Evolutionary conservation across 2,888 invertebrate species (phyloP), one percentile per base, ranked within the genome.

Genomic region (Lamproptera curius): DNA sequence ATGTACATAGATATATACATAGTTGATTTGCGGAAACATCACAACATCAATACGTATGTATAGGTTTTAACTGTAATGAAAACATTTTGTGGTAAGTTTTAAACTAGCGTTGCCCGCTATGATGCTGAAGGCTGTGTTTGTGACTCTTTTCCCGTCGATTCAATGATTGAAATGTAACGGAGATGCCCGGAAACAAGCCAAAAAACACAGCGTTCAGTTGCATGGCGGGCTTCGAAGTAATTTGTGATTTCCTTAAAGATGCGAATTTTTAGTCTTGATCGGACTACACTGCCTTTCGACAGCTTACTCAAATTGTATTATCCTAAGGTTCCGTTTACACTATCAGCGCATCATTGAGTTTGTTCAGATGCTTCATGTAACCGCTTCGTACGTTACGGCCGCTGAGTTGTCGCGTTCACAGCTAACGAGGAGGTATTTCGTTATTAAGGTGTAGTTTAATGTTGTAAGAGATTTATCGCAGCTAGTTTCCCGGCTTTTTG

Each of bases 1-100:
- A 36, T 42, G 16, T 42, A 42, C 9, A 42, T 42, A 42, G n/a
- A n/a, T 34, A 36, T 16, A 46, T 41, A 37, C 23, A 36, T 46
- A 46, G 11, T 17, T 4, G 36, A 31, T 17, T n/a, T 17, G 15
- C 17, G 14, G 20, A 31, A 15, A 34, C 20, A 20, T 36, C 46
- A 17, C 17, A 13, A 13, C 38, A 33, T 45, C 39, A 23, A 15
- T 39, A 10, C 20, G 17, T 41, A 16, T 36, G 36, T 3, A 33
- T 17, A 5, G 41, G 16, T n/a, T 23, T 40, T 31, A 16, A n/a
- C 11, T 41, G 13, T 41, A 17, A 16, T 41, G 13, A 33, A 31
- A 17, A 31, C 2, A 14, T 9, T 41, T 31, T 33, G 33, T 41
- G 17, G 41, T 33, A 31, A 16, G 41, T 16, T 16, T 31, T 8